Evolutionary conservation across 2,888 invertebrate genomes (phyloP), one percentile per base, ranked within the genome.

Genomic region (Megamerina dolium): DNA sequence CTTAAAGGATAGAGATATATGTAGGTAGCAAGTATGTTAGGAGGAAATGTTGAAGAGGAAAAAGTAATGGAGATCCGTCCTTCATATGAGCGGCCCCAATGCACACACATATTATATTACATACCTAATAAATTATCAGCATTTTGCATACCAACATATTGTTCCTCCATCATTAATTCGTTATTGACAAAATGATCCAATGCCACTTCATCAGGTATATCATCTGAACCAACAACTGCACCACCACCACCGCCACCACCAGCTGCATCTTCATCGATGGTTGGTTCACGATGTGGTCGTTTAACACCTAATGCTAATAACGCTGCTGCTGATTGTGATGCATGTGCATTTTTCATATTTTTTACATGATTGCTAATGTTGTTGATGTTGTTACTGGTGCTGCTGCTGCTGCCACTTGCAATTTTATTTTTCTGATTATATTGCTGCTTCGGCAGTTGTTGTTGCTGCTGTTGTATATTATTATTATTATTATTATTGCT

Each of bases 181-280:
- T 52, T 54, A 17, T 51, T 53, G 20, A 55, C 63, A 8, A 58
- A 54, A 48, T 55, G 42, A 5, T 63, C 61, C 23, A 60, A 56
- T 2, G 47, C 54, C 17, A 48, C 37, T 14, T 54, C 56, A 37
- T 52, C 55, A n/a, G 18, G 37, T 42, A 33, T 36, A 33, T 23
- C 31, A 23, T 27, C 37, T 16, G 17, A 21, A 13, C 42, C 45
- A 20, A 10, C 56, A 21, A 14, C 17, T 2, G 18, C 37, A 2
- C 58, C 61, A 3, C 44, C 63, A 20, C 53, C 63, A 5, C 57
- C 63, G 1, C 56, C 62, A 40, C 59, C 63, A n/a, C 56, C 51
- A 19, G 59, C 43, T 2, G 63, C 60, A 54, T 64, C 64, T 45
- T 57, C 63, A 54, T 65, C 64, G 33, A 65, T 65, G 18, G 64